Evolutionary conservation across 2,888 invertebrate species (phyloP), one percentile per base, ranked within the genome.

Genomic region (Aphodius granarius): DNA sequence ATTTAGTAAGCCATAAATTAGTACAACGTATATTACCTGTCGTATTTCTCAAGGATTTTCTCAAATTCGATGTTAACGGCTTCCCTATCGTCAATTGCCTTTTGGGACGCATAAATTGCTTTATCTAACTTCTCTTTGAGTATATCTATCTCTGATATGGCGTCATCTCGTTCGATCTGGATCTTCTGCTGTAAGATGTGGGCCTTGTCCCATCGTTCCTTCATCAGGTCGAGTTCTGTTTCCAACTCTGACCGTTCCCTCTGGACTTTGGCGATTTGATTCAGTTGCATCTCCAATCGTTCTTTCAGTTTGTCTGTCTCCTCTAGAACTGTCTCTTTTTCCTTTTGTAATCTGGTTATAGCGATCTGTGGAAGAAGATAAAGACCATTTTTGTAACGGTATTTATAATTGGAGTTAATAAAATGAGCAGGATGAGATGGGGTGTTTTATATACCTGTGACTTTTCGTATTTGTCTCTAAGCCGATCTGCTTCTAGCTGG

Each of bases 41-140:
- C 96, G 87, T 95, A 95, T 90, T 97, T 96, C 88, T 97, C 97
- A 82, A 96, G 90, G 90, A 97, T 92, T 88, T 96, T 95, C 86
- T 97, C 96, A 86, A 95, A 94, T 88, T 97, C 97, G 88, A 95
- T 95, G 89, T 95, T 95, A 82, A 95, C 92, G 73, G 91, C 92
- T 82, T 97, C 97, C 82, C 95, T 94, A 83, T 97, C 97, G 84
- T 97, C 97, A 80, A 95, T 90, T 20, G 94, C 91, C 87, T 96
- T 96, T 85, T 94, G 94, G 78, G 94, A 90, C 22, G 94, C 91
- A 82, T 94, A 93, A 78, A 96, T 91, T 23, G 95, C 92, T 86
- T 97, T 97, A 80, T 97, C 97, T 77, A 96, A 88, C 88, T 97
- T 97, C 77, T 97, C 97, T 86, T 96, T 95, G 77, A 96, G 87